Conservation (phyloP, 1,140 invertebrate species). For the Oedothorax gibbosus region DNA sequence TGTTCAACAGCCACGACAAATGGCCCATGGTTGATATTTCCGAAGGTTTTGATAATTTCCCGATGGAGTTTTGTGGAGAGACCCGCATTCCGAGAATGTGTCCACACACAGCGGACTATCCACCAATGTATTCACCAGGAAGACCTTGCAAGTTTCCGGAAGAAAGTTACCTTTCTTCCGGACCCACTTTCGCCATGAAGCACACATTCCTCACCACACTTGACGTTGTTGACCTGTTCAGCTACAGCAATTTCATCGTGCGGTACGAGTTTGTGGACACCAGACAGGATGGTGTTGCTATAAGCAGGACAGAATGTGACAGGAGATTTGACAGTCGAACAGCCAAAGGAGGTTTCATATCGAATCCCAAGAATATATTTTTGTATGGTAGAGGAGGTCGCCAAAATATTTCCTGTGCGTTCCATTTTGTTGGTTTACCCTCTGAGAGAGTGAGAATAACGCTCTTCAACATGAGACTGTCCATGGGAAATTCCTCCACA, state of each 20-base stretch:
- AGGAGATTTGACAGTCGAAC: constrained; percentile 58
- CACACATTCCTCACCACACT: constrained; percentile 45
- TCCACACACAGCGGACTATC: constrained; percentile 60
- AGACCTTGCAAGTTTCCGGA: constrained; percentile 59
- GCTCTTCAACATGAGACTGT: constrained; percentile 38
- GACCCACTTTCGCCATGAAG: constrained; percentile 55
- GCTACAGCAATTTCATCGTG: constrained; percentile 52
- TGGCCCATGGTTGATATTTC: constrained; percentile 28
- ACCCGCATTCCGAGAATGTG: constrained; percentile 62
- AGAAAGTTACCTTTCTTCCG: constrained; percentile 63
- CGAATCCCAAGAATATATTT: constrained; percentile 62
- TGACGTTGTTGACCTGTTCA: constrained; percentile 38
- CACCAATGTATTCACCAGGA: constrained; percentile 40
- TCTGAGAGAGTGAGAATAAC: constrained; percentile 56
- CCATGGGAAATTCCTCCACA: constrained; percentile 8
- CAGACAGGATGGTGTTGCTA: constrained; percentile 57
- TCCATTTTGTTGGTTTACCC: constrained; percentile 59
- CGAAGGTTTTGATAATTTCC: constrained; percentile 34
- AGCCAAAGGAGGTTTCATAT: constrained; percentile 52
- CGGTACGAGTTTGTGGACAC: constrained; percentile 64
- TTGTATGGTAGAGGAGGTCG: constrained; percentile 63
- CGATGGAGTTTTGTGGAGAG: constrained; percentile 61
- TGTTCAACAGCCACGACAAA: constrained; percentile 55
- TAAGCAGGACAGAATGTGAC: constrained; percentile 62
- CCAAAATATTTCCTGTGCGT: constrained; percentile 62